A percentile compares a stretch with the other conserved stretches of the same genome.
Conservation (phyloP, 1,140 invertebrate genomes). For the Tetraneura akinire region DNA sequence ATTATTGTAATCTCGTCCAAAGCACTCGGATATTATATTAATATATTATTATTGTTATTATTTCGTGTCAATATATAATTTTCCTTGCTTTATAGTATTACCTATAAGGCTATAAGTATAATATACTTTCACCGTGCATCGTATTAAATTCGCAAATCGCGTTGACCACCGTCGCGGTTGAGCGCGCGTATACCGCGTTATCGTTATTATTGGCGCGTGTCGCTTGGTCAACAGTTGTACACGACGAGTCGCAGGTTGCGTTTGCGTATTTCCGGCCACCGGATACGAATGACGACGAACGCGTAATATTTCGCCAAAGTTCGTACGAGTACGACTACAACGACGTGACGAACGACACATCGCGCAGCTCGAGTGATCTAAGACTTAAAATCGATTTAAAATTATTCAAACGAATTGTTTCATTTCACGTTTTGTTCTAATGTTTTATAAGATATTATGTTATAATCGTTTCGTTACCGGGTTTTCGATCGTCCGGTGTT, state of each 20-base stretch:
- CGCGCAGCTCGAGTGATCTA: too few relatives aligned
- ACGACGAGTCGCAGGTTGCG: slow-evolving; percentile 13
- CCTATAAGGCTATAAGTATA: background rate
- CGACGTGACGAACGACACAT: too few relatives aligned
- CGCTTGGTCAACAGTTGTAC: slow-evolving; percentile 14
- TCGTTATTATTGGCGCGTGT: background rate
- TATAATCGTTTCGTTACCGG: too few relatives aligned
- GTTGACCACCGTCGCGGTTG: background rate
- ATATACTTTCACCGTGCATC: slow-evolving; percentile 33
- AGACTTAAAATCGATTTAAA: too few relatives aligned
- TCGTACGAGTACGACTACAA: too few relatives aligned
- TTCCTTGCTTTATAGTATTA: too few relatives aligned
- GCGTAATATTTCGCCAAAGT: background rate
- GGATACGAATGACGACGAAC: background rate
- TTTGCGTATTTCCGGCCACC: background rate
- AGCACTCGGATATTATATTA: background rate
- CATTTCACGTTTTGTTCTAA: too few relatives aligned
- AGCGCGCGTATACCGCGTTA: background rate
- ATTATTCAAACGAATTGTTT: too few relatives aligned
- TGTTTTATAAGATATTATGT: too few relatives aligned
- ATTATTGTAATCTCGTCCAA: too few relatives aligned
- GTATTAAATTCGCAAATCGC: background rate
- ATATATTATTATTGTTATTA: too few relatives aligned
- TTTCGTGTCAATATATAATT: too few relatives aligned
- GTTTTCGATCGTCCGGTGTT: background rate